Evolutionary conservation across 2,888 invertebrate genomes (phyloP), one percentile per base, ranked within the genome.

Genomic region (Chaetogeoica ovagalla): DNA sequence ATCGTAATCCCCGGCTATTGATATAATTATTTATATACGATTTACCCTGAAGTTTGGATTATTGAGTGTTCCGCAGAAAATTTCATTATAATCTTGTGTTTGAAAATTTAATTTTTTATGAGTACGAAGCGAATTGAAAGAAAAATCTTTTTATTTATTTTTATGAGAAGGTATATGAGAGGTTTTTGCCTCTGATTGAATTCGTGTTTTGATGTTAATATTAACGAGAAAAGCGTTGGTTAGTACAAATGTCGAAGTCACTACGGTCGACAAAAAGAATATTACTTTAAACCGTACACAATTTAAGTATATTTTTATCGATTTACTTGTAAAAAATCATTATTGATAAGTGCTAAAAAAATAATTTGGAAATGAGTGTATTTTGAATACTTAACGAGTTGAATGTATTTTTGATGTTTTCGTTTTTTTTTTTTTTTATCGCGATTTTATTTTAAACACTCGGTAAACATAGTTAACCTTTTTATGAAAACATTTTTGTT

Each of bases 391-490:
- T 39, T n/a, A 57, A 55, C 13, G 1, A 7, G 55, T 57, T 37
- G 37, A 13, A 13, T 15, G 23, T 48, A 23, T 30, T 66, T n/a
- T n/a, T n/a, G n/a, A n/a, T n/a, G n/a, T n/a, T n/a, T n/a, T n/a
- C n/a, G n/a, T n/a, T n/a, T n/a, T n/a, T n/a, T n/a, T n/a, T 15
- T 23, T 52, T 69, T 55, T 57, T 37, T 39, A 39, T 70, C 15
- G 37, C 8, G 57, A 57, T 57, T 70, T 39, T 48, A 52, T 69
- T 30, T 21, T 6, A 52, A 52, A 23, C 52, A 52, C 68, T 69
- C 9, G 0, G 11, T 57, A 57, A 70, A 70, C 48, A 39, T 57
- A 70, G 37, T 70, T 21, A 57, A 70, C 37, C 37, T 52, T 68
- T 68, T 52, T 6, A 11, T 19, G 52, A 17, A 17, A 15, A 48